Percentiles rank a stretch among this genome's conserved stretches.
Conservation (phyloP, 2,888 invertebrate genomes). For the Adineta ricciae region DNA sequence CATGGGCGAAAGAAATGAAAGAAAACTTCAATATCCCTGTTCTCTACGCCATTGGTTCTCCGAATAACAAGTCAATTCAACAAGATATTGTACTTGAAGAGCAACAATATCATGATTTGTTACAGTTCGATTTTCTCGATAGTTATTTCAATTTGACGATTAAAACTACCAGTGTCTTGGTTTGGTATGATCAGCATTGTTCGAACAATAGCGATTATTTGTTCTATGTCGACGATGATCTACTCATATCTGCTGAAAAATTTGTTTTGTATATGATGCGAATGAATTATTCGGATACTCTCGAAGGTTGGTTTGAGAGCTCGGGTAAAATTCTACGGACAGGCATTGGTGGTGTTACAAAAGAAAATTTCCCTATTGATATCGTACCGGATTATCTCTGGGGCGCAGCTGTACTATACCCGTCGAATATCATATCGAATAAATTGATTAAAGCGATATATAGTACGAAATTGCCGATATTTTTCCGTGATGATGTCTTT, state of each 20-base stretch:
- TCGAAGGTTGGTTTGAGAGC: neutral
- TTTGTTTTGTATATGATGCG: neutral
- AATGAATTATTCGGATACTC: neutral
- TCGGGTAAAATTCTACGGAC: neutral
- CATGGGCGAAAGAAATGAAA: neutral
- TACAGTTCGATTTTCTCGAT: neutral
- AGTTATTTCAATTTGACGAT: neutral
- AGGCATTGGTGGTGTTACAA: neutral
- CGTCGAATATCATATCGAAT: neutral
- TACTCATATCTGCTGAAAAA: neutral
- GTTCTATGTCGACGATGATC: neutral
- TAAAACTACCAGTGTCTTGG: neutral
- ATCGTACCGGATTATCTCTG: neutral
- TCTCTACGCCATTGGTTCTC: neutral
- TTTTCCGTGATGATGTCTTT: conserved; percentile 6
- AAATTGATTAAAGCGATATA: neutral
- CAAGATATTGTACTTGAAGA: neutral
- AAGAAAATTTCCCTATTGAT: neutral
- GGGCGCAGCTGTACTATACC: neutral
- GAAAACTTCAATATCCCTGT: neutral
- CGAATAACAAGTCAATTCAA: neutral
- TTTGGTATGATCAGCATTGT: neutral
- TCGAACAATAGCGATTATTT: neutral
- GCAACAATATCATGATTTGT: neutral
- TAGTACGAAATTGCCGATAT: neutral